phyloP scores from a whole-genome alignment of 2,888 invertebrate genomes.

The Geotrupes spiniger region DNA sequence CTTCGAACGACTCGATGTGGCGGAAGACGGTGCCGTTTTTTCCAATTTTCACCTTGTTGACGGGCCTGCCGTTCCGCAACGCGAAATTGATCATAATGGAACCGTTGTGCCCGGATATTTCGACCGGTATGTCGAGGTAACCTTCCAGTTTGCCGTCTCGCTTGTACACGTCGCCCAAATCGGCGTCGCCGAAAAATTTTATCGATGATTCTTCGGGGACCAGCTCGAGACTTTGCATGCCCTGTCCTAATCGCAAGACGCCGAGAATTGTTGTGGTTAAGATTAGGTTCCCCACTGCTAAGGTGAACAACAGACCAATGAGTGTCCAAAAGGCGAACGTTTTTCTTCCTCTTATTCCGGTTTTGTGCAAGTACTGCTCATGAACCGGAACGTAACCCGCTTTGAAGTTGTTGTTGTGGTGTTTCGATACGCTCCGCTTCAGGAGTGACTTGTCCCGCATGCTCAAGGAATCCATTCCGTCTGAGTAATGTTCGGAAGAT shows the following conservation, averaged over 20 bases:
- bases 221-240: constrained; percentile 83
- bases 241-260: constrained; percentile 75
- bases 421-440: constrained; percentile 38
- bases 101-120: constrained; percentile 49
- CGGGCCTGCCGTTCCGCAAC: constrained; percentile 45
- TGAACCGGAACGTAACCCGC: constrained; percentile 45
- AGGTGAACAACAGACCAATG: constrained; percentile 64
- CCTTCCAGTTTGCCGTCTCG: constrained; percentile 66
- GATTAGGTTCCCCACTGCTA: constrained; percentile 77
- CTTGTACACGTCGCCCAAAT: constrained; percentile 76
- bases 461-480: constrained; percentile 42
- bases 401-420: constrained; percentile 44
- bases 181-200: constrained; percentile 75
- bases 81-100: constrained; percentile 43
- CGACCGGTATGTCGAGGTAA: constrained; percentile 56
- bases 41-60: constrained; percentile 57
- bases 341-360: constrained; percentile 53
- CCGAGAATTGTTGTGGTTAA: constrained; percentile 78
- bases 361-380: constrained; percentile 40
- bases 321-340: constrained; percentile 79
- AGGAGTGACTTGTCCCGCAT: constrained; percentile 41
- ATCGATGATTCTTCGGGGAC: constrained; percentile 70
- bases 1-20: constrained; percentile 65
- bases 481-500: constrained; percentile 43
- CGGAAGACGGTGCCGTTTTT: constrained; percentile 67